A percentile compares a stretch with the other conserved stretches of the same genome.
Conservation (phyloP, 2,797 vertebrate species). For the Anguilla obscura region DNA sequence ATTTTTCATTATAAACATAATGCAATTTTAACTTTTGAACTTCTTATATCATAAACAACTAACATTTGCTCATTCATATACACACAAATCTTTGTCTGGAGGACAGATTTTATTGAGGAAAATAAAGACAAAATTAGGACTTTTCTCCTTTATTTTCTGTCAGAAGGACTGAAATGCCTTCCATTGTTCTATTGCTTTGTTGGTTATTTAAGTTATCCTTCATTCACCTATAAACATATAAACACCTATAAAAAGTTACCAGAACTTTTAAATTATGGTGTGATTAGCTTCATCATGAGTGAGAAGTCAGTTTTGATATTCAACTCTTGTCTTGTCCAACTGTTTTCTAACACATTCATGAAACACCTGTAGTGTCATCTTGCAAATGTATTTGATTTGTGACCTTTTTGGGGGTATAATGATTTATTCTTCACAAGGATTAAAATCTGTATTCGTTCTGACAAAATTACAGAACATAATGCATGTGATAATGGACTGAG, state of each 20-base stretch:
- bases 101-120: background rate
- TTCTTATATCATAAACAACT: background rate
- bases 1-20: background rate
- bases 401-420: background rate
- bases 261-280: background rate
- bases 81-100: background rate
- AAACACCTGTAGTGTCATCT: background rate
- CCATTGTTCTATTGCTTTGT: background rate
- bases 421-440: background rate
- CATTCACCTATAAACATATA: background rate
- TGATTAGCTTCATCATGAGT: background rate
- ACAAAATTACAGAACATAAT: background rate
- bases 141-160: background rate
- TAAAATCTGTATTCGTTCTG: background rate
- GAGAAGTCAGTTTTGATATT: background rate
- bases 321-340: background rate
- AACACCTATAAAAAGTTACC: background rate
- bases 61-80: background rate
- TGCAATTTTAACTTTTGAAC: background rate
- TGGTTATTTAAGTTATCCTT: background rate
- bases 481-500: too few relatives aligned
- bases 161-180: background rate
- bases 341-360: background rate
- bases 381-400: background rate
- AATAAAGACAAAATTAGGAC: background rate